Base-by-base conservation (phyloP, 1,140 invertebrate genomes). In the Plectus sambesii region DNA sequence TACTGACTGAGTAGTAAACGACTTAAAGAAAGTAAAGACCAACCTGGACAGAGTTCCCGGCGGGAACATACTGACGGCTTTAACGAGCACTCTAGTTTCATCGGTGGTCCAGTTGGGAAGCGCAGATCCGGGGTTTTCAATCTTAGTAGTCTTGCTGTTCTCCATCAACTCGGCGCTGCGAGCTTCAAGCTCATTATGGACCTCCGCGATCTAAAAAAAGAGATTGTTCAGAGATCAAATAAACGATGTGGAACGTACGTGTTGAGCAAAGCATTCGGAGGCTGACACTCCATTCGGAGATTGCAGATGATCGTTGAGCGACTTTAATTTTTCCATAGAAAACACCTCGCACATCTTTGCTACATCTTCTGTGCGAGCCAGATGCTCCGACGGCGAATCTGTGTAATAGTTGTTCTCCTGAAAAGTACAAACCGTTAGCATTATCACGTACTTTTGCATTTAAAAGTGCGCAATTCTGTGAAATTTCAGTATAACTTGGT, bases 81-180 rank as follows among this genome's bases (percentile, higher is more conserved):
- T 60, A 3, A 60, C 39, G 12, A 60, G 33, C 2, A 60, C 69
- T 58, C 88, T 83, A 0, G 87, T 73, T 60, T 96, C 87, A 44
- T 78, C 77, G 42, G 79, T 77, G 17, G 74, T 78, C 90, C 90
- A 97, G 5, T 78, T 73, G 15, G 30, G 12, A 17, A n/a, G n/a
- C n/a, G 30, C 30, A 33, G 17, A 12, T 12, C 12, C 30, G 30
- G 30, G 17, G 30, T n/a, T n/a, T n/a, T n/a, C n/a, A n/a, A n/a
- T n/a, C n/a, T n/a, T n/a, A n/a, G n/a, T n/a, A n/a, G n/a, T n/a
- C n/a, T 33, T 33, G 12, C 17, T 33, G 30, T 33, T 33, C 30
- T 33, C 12, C 12, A 17, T 12, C 30, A 33, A 12, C 12, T 12
- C 30, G 30, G 30, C 30, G 30, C 12, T 17, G 30, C 30, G 12